Percentiles rank a stretch among this genome's conserved stretches.
Conservation (phyloP, 1,140 invertebrate species). For the Drosophila dunni region DNA sequence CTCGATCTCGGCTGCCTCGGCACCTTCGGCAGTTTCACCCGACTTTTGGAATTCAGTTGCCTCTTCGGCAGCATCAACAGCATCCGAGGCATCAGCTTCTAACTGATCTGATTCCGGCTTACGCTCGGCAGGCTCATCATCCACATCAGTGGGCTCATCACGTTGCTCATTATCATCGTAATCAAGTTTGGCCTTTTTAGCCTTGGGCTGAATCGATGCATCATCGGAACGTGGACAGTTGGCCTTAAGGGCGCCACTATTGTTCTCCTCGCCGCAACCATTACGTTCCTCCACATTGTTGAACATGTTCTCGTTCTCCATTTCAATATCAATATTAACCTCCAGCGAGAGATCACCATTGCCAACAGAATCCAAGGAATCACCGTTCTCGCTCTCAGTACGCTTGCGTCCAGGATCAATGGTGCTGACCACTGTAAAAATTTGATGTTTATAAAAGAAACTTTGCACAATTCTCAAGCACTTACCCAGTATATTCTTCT, state of each 20-base stretch:
- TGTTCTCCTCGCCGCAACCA: slow-evolving; percentile 45
- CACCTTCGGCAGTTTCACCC: slow-evolving; percentile 42
- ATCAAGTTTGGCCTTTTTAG: slow-evolving; percentile 78
- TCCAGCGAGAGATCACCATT: slow-evolving; percentile 87
- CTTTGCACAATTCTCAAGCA: neutral
- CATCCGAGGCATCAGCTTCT: neutral
- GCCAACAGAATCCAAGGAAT: slow-evolving; percentile 86
- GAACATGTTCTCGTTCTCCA: slow-evolving; percentile 88
- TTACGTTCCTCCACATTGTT: slow-evolving; percentile 84
- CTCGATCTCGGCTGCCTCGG: slow-evolving; percentile 54
- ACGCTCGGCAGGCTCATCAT: slow-evolving; percentile 17
- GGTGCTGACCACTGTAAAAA: slow-evolving; percentile 92
- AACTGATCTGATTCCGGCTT: slow-evolving; percentile 18
- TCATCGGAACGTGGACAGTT: slow-evolving; percentile 64
- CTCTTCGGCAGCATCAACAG: slow-evolving; percentile 25
- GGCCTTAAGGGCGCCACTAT: slow-evolving; percentile 36
- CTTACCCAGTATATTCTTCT: slow-evolving; percentile 93
- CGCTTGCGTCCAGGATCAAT: slow-evolving; percentile 91
- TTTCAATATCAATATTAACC: slow-evolving; percentile 89
- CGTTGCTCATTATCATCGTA: slow-evolving; percentile 46
- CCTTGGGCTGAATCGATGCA: slow-evolving; percentile 58
- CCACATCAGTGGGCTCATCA: slow-evolving; percentile 19
- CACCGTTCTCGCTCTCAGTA: slow-evolving; percentile 89
- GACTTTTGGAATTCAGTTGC: slow-evolving; percentile 30
- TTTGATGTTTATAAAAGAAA: neutral